Base-by-base conservation (phyloP, 1,140 invertebrate species). In the Antheraea pernyi region DNA sequence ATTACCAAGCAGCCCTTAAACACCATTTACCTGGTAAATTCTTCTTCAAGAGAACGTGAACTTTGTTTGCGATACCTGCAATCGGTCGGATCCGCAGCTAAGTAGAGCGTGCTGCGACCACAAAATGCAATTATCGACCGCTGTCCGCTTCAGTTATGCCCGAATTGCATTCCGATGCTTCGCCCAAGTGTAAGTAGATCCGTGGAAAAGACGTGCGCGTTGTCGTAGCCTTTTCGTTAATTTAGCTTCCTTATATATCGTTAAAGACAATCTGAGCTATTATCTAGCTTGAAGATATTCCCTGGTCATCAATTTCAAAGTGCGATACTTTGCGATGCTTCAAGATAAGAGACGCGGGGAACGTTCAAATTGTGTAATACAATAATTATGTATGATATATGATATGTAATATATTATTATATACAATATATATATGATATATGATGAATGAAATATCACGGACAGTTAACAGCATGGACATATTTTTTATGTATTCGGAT, bases 61-160 rank as follows among this genome's bases (percentile, higher is more conserved):
- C 81, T 85, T 82, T 91, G 82, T 90, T 89, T 91, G 81, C 80
- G 79, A 84, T 88, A 82, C 83, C 84, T 90, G 86, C 80, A 75
- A 87, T 83, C 77, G 84, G 80, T 81, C 82, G 78, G 89, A 88
- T 87, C 82, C 75, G 74, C 64, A 70, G 65, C 64, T 75, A 86
- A 89, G 85, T 89, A 75, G 87, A 86, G 84, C 84, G 76, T 78
- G 46, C 46, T 53, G 78, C 81, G 82, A 91, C 87, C 88, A 88
- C 87, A 89, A 86, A 89, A 89, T 89, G 86, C 87, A 91, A 91
- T 91, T 91, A 91, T 89, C 82, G 84, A 89, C 78, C 82, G 86
- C 74, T 84, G 82, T 85, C 86, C 84, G 78, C 80, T 75, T 73
- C 86, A 87, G 85, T 80, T 82, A 84, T 85, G 77, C 79, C 79